A percentile compares a stretch with the other conserved stretches of the same genome.
These are phyloP conservation scores for Sinocyclocheilus grahami DNA, from an alignment of 2,113 vertebrate species.

Conservation along the genomic window DNA sequence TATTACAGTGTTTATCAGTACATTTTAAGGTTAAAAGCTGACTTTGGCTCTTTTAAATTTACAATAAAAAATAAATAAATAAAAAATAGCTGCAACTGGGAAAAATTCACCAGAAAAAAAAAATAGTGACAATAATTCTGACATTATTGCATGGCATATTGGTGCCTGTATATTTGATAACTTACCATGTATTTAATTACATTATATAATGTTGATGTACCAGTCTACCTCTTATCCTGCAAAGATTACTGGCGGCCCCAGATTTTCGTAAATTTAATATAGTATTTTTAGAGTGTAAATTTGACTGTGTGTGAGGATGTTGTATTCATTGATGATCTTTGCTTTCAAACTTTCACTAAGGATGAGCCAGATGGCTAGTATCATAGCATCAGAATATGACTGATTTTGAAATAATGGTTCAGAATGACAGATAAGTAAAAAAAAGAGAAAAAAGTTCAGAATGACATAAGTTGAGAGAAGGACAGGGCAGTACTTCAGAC, in stretches of 20 bases:
- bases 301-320: neutral
- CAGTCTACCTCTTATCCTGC: neutral
- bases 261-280: neutral
- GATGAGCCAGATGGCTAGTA: neutral
- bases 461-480: neutral
- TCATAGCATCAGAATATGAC: neutral
- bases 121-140: neutral
- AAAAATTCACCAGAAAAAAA: no score
- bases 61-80: no score
- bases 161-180: neutral
- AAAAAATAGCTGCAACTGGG: no score
- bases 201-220: neutral
- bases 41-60: neutral
- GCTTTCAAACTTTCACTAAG: neutral
- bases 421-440: conserved; percentile 5
- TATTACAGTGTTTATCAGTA: no score
- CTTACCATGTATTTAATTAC: neutral
- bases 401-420: neutral
- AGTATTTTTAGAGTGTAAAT: no score
- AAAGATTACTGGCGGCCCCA: neutral
- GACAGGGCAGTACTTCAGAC: conserved; percentile 10
- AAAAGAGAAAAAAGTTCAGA: neutral
- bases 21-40: no score
- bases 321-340: neutral
- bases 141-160: neutral